These are phyloP conservation scores for Brachionus rubens DNA, from an alignment of 1,140 invertebrate genomes.

Conservation along the genomic window DNA sequence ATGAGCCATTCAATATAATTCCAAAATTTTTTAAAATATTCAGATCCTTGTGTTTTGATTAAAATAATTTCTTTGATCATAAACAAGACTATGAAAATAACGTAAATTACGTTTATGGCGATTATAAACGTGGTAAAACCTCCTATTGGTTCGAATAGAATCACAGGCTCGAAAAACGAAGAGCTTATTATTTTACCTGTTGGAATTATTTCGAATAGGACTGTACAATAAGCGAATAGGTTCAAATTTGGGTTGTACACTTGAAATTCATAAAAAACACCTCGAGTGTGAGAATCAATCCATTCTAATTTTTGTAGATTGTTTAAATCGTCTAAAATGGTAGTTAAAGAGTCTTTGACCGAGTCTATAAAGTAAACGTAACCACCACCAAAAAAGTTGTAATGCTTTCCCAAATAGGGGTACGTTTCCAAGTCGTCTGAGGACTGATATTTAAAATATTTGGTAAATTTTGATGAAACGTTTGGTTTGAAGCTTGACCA, in stretches of 20 bases:
- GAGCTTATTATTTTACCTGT: slow-evolving; percentile 62
- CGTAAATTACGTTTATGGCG: slow-evolving; percentile 57
- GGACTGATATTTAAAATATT: neutral
- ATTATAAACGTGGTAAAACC: slow-evolving; percentile 54
- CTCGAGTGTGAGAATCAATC: slow-evolving; percentile 64
- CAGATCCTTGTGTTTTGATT: slow-evolving; percentile 48
- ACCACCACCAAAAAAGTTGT: slow-evolving; percentile 64
- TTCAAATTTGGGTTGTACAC: slow-evolving; percentile 65
- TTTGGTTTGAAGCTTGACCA: neutral
- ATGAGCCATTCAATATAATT: slow-evolving; percentile 60
- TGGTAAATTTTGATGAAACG: neutral
- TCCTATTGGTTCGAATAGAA: slow-evolving; percentile 52
- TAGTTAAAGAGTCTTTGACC: slow-evolving; percentile 52
- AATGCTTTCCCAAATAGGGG: slow-evolving; percentile 60
- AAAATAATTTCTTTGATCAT: slow-evolving; percentile 58
- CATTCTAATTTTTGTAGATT: slow-evolving; percentile 59
- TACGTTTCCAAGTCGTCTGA: slow-evolving; percentile 57
- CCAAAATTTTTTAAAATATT: slow-evolving; percentile 59
- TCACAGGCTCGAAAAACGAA: slow-evolving; percentile 61
- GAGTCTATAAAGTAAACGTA: slow-evolving; percentile 63
- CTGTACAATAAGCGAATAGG: slow-evolving; percentile 62
- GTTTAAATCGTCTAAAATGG: slow-evolving; percentile 52
- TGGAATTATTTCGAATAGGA: slow-evolving; percentile 62
- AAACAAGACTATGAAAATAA: slow-evolving; percentile 62
- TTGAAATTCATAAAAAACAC: slow-evolving; percentile 65